Evolutionary conservation across 2,113 vertebrate genomes (phyloP).

Genomic region (Petrocephalus zakoni): DNA sequence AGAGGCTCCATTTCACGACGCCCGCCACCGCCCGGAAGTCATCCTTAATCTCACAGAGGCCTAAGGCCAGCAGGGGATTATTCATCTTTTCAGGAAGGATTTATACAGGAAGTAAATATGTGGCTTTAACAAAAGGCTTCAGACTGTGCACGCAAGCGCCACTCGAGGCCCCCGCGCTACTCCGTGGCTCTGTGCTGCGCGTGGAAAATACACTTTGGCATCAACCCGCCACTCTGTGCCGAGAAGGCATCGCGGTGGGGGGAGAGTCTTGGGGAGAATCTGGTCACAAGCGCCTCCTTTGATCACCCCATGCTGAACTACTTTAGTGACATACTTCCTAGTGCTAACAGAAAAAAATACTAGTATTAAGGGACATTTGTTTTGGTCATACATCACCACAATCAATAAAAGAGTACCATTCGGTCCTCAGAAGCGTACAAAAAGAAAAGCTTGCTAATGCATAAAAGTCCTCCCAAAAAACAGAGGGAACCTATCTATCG

Average conservation of each 20-base stretch:
- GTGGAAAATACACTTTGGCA: background rate
- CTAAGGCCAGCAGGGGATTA: slow-evolving; percentile 32
- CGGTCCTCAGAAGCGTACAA: background rate
- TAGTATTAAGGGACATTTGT: background rate
- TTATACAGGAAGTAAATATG: slow-evolving; percentile 31
- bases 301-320: background rate
- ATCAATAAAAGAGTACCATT: background rate
- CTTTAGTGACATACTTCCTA: background rate
- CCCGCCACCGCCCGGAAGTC: slow-evolving; percentile 22
- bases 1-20: slow-evolving; percentile 39
- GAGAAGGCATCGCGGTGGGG: background rate
- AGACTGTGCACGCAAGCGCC: slow-evolving; percentile 12
- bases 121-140: slow-evolving; percentile 28
- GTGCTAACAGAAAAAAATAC: background rate
- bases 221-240: background rate
- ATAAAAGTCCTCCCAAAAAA: background rate
- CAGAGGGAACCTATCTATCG: background rate
- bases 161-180: background rate
- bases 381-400: background rate
- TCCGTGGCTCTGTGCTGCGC: too few species aligned
- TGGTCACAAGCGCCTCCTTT: background rate
- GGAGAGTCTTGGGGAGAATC: background rate
- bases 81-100: slow-evolving; percentile 34
- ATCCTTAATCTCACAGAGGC: slow-evolving; percentile 30
- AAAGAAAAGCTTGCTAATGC: background rate